These are phyloP conservation scores for Benthochromis sp. DNA, from an alignment of 2,113 vertebrate genomes.

Conservation along the genomic window DNA sequence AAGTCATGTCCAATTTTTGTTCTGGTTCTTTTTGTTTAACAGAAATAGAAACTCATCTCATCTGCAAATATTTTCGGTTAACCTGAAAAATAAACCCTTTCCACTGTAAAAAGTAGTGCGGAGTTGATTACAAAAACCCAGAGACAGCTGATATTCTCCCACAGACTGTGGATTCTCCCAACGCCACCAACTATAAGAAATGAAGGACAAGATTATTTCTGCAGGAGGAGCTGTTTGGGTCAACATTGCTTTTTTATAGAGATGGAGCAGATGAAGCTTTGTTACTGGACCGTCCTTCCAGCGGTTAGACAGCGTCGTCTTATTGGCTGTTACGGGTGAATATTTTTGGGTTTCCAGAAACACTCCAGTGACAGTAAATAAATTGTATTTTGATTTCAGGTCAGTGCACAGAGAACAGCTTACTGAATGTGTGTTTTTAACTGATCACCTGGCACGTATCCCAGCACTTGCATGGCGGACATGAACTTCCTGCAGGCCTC, in stretches of 20 bases:
- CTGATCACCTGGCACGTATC: constrained; percentile 76
- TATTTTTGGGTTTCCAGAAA: neutral
- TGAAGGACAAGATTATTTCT: neutral
- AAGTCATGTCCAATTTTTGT: neutral
- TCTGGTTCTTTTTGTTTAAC: neutral
- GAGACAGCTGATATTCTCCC: neutral
- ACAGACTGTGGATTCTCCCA: neutral
- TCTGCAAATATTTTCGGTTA: fast-evolving
- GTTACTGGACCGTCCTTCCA: neutral
- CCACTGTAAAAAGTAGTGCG: neutral
- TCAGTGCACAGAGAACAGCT: neutral
- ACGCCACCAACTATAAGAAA: fast-evolving
- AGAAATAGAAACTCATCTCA: neutral
- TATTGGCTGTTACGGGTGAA: neutral
- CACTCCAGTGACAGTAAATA: neutral
- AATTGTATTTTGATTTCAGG: neutral
- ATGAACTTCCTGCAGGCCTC: constrained; percentile 85
- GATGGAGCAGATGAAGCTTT: neutral
- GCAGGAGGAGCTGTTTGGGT: neutral
- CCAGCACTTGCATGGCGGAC: constrained; percentile 80
- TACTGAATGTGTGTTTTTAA: neutral
- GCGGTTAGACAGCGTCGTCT: neutral
- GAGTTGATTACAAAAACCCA: neutral
- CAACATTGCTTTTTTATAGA: neutral
- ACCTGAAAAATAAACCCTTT: neutral